Evolutionary conservation across 2,888 invertebrate species (phyloP).

Genomic region (Anoplius nigerrimus): DNA sequence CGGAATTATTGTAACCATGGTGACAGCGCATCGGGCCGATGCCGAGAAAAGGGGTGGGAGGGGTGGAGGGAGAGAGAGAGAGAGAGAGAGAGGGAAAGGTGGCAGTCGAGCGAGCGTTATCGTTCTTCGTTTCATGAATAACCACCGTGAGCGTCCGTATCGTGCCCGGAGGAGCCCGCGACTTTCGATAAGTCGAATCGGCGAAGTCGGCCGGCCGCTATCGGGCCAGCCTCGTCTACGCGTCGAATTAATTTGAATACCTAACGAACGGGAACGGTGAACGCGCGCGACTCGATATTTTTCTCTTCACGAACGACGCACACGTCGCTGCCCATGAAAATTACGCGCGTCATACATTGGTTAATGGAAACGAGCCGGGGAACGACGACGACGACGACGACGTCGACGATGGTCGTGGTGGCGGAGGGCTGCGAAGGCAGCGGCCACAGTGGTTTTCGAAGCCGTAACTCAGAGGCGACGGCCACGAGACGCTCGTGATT

Average conservation of each 20-base stretch:
- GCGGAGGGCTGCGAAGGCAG: too few relatives aligned
- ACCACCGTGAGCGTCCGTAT: constrained; percentile 53
- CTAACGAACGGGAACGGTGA: constrained; percentile 21
- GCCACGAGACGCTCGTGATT: too few relatives aligned
- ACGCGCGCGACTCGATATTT: too few relatives aligned
- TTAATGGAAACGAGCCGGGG: too few relatives aligned
- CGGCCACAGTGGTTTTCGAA: too few relatives aligned
- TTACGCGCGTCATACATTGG: too few relatives aligned
- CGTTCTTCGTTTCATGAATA: constrained; percentile 56
- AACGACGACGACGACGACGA: too few relatives aligned
- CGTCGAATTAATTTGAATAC: constrained; percentile 56
- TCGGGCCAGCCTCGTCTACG: constrained; percentile 45
- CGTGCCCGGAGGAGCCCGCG: constrained; percentile 48
- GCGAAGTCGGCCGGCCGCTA: constrained; percentile 51
- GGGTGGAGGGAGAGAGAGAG: constrained; percentile 49
- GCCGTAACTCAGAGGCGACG: too few relatives aligned
- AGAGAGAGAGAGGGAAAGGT: constrained; percentile 50
- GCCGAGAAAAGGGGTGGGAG: constrained; percentile 22
- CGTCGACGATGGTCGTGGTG: too few relatives aligned
- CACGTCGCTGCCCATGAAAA: too few relatives aligned
- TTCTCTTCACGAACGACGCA: too few relatives aligned
- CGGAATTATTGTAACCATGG: constrained; percentile 51
- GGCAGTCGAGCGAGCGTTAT: constrained; percentile 44
- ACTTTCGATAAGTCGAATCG: constrained; percentile 57
- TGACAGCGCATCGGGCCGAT: constrained; percentile 29